Base-by-base conservation (phyloP, 2,888 invertebrate species). In the Drosophila tripunctata region DNA sequence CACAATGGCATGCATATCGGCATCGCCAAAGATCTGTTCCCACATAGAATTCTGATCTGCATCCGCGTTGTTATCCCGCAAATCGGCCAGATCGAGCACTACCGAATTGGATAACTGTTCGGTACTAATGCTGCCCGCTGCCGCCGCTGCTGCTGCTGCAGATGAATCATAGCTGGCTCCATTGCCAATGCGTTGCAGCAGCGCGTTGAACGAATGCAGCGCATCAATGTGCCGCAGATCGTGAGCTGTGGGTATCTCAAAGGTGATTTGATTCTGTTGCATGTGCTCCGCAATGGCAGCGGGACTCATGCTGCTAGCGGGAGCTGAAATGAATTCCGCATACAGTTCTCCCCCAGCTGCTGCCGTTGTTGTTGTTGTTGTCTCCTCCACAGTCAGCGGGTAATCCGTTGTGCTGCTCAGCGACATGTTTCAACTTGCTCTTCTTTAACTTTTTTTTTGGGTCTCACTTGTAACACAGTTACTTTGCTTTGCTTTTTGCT, bases 211-310 rank as follows among this genome's bases (percentile, higher is more conserved):
- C 58, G 88, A 90, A 72, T 91, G 87, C 77, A 91, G 82, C 57
- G 87, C 89, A 48, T 90, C 90, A 36, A 91, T 91, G 62, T 89
- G 90, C 33, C 91, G 90, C 77, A 91, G 78, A 67, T 91, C 91
- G 54, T 88, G 88, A 40, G 89, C 90, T 36, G 90, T 88, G 64
- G 91, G 91, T 67, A 91, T 89, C 73, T 91, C 91, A 57, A 91
- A 91, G 36, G 91, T 91, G 65, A 91, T 91, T 80, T 90, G 90
- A 56, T 90, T 90, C 69, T 90, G 86, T 65, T 85, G 88, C 78
- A 88, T 87, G 69, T 90, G 89, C 58, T 89, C 88, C 12, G 87
- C 85, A 5, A 81, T 86, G 36, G 89, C 78, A 21, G 85, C 78
- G 30, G 88, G 86, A 52, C 83, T 84, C 88, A 84, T 84, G 88